Base-by-base conservation (phyloP, 2,797 vertebrate species). In the Syngnathus rostellatus region DNA sequence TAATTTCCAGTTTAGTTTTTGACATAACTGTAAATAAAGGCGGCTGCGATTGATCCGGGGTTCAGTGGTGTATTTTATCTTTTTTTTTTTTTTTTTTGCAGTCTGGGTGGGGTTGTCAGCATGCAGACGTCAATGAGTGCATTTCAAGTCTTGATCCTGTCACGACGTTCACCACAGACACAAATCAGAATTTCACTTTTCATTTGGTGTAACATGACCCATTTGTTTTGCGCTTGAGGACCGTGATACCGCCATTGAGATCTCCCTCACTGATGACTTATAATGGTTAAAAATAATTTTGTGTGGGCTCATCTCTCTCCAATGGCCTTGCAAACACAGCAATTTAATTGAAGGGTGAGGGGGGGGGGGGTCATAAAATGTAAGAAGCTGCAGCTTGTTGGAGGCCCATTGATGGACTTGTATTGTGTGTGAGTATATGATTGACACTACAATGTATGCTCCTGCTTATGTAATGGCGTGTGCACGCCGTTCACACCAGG, bases 201-300 rank as follows among this genome's bases (percentile, higher is more conserved):
- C 25, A 57, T 57, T 57, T 46, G 48, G 23, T 61, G 68, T 67
- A 19, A 70, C 48, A 6, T 64, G 64, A 31, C 65, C 66, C 43
- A 77, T 72, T 5, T 66, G 8, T 72, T 71, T 72, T 75, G 65
- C 80, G 82, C 77, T 78, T 75, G 72, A 66, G 68, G 17, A 46
- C 38, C 68, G 72, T 59, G 67, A 57, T 67, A 51, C 69, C 59
- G 71, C 75, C 58, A 51, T 79, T 59, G 58, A 58, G 66, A 65
- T 53, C 74, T 75, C 74, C 50, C 65, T 71, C 61, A 37, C 63
- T 70, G 76, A 86, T 79, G 78, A 74, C 74, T 70, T 75, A 81
- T 79, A 70, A 79, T 46, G 72, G 66, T 65, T 79, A 80, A 74
- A 84, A 85, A 85, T 80, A 83, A 77, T 62, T 68, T 4, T 21